Evolutionary conservation across 2,113 vertebrate species (phyloP).

Genomic region (Nibea coibor): DNA sequence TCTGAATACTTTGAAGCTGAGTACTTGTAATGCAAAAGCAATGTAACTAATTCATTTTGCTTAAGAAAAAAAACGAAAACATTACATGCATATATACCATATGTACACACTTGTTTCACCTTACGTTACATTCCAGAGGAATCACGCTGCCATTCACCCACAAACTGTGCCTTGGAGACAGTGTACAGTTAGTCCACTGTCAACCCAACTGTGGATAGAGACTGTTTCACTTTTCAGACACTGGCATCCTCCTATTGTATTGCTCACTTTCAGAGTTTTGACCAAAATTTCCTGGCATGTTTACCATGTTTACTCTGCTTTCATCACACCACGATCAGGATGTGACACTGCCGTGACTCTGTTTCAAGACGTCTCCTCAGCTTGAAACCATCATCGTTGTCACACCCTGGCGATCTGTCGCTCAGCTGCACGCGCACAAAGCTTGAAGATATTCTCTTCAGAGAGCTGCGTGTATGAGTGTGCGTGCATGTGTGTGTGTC

Average conservation of each 20-base stretch:
- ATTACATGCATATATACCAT: background rate
- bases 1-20: background rate
- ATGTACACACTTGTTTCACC: background rate
- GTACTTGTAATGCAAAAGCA: background rate
- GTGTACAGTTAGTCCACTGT: conserved; percentile 47
- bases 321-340: conserved; percentile 73
- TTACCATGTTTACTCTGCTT: conserved; percentile 80
- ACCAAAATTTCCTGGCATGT: conserved; percentile 76
- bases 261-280: conserved; percentile 65
- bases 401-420: conserved; percentile 80
- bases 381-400: conserved; percentile 80
- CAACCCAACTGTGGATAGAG: conserved; percentile 41
- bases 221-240: conserved; percentile 49
- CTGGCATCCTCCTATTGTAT: conserved; percentile 53
- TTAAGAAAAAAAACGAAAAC: background rate
- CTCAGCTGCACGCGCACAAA: conserved; percentile 68
- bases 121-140: background rate
- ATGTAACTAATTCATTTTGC: background rate
- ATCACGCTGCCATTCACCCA: background rate
- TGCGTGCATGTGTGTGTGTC: conserved; percentile 49
- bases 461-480: conserved; percentile 57
- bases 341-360: conserved; percentile 74
- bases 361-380: conserved; percentile 74
- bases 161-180: background rate
- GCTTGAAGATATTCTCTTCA: conserved; percentile 78